Base-by-base conservation (phyloP, 1,140 invertebrate species). In the Cydia pomonella region DNA sequence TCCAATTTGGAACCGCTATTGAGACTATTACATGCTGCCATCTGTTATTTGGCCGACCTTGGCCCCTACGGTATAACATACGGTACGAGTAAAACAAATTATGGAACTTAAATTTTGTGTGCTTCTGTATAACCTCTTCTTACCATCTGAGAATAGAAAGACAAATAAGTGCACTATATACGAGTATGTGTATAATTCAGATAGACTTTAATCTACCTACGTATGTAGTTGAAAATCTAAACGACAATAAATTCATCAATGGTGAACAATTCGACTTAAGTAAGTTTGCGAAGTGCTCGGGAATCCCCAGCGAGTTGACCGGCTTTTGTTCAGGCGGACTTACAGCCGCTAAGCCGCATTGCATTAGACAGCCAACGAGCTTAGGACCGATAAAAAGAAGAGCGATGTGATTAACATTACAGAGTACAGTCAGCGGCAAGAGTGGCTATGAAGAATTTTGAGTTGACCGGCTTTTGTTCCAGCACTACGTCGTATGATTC, bases 331-430 rank as follows among this genome's bases (percentile, higher is more conserved):
- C 53, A 2, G 21, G 21, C 53, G 9, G 53, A 59, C 53, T 59
- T 59, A 59, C 7, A 10, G 21, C 21, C 2, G 16, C 53, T 59
- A 23, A 59, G 53, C 53, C 53, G 53, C 53, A 59, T 59, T 59
- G 53, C 53, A 59, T 59, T 59, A 59, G 53, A 2, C 53, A 59
- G 53, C 53, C 53, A 59, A 59, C 53, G 21, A 59, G 53, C 53
- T 59, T 59, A 59, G 53, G 7, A 7, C 53, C 7, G 18, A 3
- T n/a, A 50, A 38, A 10, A 10, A 38, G 33, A 38, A 9, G 16
- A 47, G 18, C 53, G 18, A 59, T 59, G 53, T 23, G 53, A 59
- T 59, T 59, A 59, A 59, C 53, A 12, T 59, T 23, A 23, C 2
- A 2, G 21, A 59, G 21, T 59, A 59, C 21, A 23, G 21, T 59